A percentile compares a stretch with the other conserved stretches of the same genome.
Conservation (phyloP, 2,797 vertebrate species). For the Gobio occitaniae region DNA sequence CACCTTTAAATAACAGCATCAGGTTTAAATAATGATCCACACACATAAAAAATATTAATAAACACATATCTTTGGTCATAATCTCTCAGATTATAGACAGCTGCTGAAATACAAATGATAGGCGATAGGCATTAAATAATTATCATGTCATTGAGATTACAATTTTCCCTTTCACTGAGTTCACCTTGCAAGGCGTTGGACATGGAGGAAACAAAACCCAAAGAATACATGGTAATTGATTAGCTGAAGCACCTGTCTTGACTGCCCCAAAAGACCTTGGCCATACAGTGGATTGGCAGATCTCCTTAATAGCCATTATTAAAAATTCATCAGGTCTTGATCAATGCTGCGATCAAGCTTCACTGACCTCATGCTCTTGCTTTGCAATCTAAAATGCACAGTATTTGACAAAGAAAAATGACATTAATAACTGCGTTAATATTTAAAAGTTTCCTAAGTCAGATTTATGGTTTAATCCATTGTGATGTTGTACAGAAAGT, state of each 20-base stretch:
- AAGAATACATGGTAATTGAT: constrained; percentile 56
- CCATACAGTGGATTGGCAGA: constrained; percentile 55
- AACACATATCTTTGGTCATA: not conserved
- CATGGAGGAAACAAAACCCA: constrained; percentile 53
- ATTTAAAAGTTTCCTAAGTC: constrained; percentile 61
- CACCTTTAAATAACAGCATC: not conserved
- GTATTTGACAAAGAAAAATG: constrained; percentile 58
- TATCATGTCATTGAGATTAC: not conserved
- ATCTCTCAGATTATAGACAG: not conserved
- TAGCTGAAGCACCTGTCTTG: constrained; percentile 48
- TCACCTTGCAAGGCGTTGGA: constrained; percentile 52
- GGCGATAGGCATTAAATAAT: not conserved
- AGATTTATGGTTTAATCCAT: constrained; percentile 46
- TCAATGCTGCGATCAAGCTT: constrained; percentile 60
- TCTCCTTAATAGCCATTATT: constrained; percentile 59
- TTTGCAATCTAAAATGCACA: constrained; percentile 48
- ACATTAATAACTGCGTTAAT: constrained; percentile 63
- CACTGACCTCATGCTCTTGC: constrained; percentile 57
- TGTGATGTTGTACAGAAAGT: constrained; percentile 29
- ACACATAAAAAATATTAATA: not conserved
- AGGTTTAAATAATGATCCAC: not conserved
- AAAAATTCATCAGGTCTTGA: constrained; percentile 64
- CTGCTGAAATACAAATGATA: not conserved
- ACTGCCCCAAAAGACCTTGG: constrained; percentile 59
- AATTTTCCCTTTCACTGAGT: constrained; percentile 19